Evolutionary conservation across 2,797 vertebrate species (phyloP).

Genomic region (Artibeus lituratus): DNA sequence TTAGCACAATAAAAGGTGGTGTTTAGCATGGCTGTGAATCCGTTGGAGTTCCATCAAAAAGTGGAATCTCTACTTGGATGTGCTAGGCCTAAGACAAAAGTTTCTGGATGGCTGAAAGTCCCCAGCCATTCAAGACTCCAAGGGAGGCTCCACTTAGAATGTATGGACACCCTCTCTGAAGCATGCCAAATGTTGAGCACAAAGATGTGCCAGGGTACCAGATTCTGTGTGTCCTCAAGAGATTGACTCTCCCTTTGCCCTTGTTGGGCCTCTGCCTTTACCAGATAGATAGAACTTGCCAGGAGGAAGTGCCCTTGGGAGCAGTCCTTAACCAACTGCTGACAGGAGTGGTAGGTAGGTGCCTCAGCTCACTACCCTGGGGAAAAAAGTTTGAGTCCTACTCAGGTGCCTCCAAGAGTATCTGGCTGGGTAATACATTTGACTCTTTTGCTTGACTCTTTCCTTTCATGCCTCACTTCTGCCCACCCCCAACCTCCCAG

Average conservation of each 20-base stretch:
- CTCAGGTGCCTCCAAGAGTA: background rate
- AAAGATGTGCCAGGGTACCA: background rate
- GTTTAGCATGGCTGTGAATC: background rate
- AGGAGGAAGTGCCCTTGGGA: background rate
- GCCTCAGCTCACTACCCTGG: background rate
- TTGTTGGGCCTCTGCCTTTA: background rate
- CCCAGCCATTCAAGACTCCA: background rate
- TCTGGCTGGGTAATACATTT: background rate
- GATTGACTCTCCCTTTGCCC: background rate
- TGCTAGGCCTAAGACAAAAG: background rate
- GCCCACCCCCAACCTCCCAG: no score
- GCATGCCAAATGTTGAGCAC: background rate
- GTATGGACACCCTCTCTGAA: background rate
- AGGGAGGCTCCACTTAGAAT: background rate
- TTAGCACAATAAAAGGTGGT: fast-evolving
- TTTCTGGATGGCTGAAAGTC: background rate
- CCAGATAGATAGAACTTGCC: background rate
- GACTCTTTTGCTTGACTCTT: background rate
- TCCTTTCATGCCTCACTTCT: no score
- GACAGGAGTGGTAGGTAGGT: background rate
- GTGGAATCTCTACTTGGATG: background rate
- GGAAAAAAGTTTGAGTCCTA: background rate
- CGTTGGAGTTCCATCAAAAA: background rate
- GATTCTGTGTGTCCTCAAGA: background rate
- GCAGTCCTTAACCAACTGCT: background rate